A percentile compares a stretch with the other conserved stretches of the same genome.
These are phyloP conservation scores for Gerosis bhagava DNA, from an alignment of 2,888 invertebrate species.

Conservation along the genomic window DNA sequence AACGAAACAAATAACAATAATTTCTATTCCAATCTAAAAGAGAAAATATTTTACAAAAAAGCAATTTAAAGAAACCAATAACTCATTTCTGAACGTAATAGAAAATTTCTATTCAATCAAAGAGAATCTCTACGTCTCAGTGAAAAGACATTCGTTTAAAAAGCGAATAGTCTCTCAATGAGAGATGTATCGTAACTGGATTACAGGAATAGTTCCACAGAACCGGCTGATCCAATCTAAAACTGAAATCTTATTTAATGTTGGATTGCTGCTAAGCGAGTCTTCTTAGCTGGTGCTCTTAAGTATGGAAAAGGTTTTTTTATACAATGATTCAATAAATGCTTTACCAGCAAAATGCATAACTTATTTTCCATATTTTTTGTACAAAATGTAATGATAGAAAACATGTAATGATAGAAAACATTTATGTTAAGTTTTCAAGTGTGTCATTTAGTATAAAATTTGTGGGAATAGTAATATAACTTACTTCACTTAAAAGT, in stretches of 20 bases:
- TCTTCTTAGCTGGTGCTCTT: slow-evolving; percentile 43
- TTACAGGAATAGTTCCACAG: slow-evolving; percentile 18
- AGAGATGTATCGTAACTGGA: slow-evolving; percentile 23
- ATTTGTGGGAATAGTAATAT: no score
- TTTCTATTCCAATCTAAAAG: no score
- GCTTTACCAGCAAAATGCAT: no score
- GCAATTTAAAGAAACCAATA: slow-evolving; percentile 1
- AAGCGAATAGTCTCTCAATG: slow-evolving; percentile 22
- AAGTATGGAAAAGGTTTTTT: slow-evolving; percentile 4
- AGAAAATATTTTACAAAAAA: not conserved
- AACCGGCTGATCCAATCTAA: slow-evolving; percentile 55
- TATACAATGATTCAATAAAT: no score
- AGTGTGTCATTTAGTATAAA: no score
- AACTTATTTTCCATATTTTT: no score
- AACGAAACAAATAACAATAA: no score
- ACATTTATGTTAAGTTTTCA: no score
- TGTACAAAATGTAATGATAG: no score
- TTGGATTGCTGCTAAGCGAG: slow-evolving; percentile 48
- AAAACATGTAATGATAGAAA: no score
- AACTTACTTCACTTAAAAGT: no score
- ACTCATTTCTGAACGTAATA: not conserved
- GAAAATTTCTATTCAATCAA: slow-evolving; percentile 11
- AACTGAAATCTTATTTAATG: slow-evolving; percentile 63
- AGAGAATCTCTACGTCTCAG: slow-evolving; percentile 8
- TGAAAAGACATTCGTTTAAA: slow-evolving; percentile 22